Evolutionary conservation across 2,113 vertebrate genomes (phyloP), one percentile per base, ranked within the genome.

Genomic region (Dolichallabes microphthalmus): DNA sequence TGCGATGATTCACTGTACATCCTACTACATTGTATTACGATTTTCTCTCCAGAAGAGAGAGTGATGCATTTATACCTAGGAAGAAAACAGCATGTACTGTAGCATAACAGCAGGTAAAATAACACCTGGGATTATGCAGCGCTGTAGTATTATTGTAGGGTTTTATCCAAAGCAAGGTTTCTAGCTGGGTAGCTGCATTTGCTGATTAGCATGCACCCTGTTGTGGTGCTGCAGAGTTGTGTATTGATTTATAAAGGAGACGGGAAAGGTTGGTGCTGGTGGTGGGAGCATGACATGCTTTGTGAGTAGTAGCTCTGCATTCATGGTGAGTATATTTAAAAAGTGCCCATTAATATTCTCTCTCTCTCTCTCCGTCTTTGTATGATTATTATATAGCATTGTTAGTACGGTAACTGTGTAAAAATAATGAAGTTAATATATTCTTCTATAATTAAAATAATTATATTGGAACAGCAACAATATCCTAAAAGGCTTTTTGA

Each of bases 211-310:
- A 22, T 60, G 55, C 66, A 50, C 53, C 45, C 32, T 85, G 84
- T 66, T 60, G 84, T 73, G 53, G 84, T 85, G 12, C 64, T 79
- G 75, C 76, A 79, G 63, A 45, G 83, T 25, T 25, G 75, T 32
- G 63, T 71, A 39, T 71, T 85, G 85, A 82, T 81, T 75, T 53
- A 22, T 52, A 64, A 69, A 17, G 73, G 39, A 63, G 83, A 52
- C 64, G 39, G 61, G 63, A 75, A 9, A 19, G 69, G 39, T 75
- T 63, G 55, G 55, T 69, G 63, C 63, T 57, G 12, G 83, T 32
- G 84, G 20, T 84, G 10, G 27, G 20, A 76, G 71, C 82, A 63
- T 76, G 82, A 76, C 11, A 20, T 61, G 35, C 11, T 84, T 82
- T 73, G 82, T 76, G n/a, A 52, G 30, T 35, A 55, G 60, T 57